These are phyloP conservation scores for Heliocidaris erythrogramma DNA, from an alignment of 35 echinoderm and acorn worm species.

Conservation along the genomic window DNA sequence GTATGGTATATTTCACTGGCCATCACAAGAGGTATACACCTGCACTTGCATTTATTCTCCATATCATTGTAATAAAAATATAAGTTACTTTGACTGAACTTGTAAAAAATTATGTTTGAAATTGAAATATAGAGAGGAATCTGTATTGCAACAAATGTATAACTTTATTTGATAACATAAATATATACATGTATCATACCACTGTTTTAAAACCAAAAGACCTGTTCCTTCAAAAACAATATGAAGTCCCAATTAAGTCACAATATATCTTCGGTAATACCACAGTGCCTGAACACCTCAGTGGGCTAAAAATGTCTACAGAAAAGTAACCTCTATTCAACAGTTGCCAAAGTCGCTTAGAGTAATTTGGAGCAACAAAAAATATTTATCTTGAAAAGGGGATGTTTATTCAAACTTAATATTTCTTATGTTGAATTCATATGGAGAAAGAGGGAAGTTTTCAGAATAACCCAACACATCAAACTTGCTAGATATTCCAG, in stretches of 20 bases:
- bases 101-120: not conserved
- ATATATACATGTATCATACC: not conserved
- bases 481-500: too few relatives aligned
- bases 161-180: not conserved
- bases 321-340: too few relatives aligned
- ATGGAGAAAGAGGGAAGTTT: too few relatives aligned
- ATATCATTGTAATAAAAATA: not conserved
- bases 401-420: too few relatives aligned
- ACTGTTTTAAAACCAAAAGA: not conserved
- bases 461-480: too few relatives aligned
- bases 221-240: not conserved
- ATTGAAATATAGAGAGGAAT: not conserved
- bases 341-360: too few relatives aligned
- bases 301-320: too few relatives aligned
- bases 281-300: too few relatives aligned
- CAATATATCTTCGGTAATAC: not conserved
- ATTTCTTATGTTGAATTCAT: too few relatives aligned
- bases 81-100: not conserved
- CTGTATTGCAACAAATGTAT: not conserved
- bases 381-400: too few relatives aligned
- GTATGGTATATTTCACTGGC: not conserved
- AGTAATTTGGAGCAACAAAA: too few relatives aligned
- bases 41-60: not conserved
- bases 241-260: not conserved
- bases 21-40: not conserved